phyloP scores from a whole-genome alignment of 2,113 vertebrate species.

The Morone saxatilis region DNA sequence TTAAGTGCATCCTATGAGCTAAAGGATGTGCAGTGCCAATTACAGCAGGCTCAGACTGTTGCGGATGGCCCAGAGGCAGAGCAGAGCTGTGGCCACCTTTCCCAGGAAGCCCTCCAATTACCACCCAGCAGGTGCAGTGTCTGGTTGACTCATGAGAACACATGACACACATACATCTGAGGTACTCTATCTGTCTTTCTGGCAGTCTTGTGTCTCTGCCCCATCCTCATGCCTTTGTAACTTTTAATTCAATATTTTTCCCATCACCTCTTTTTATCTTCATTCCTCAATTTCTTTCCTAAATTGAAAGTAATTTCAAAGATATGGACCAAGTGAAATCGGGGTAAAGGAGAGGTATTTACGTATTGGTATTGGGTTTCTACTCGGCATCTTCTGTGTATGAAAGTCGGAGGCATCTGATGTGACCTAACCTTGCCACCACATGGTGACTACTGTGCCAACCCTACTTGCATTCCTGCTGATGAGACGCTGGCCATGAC shows the following conservation, averaged over 20 bases:
- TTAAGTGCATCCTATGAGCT: slow-evolving; percentile 38
- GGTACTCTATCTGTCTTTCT: slow-evolving; percentile 41
- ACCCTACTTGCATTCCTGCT: slow-evolving; percentile 71
- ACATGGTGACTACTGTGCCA: slow-evolving; percentile 67
- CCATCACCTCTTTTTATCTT: slow-evolving; percentile 37
- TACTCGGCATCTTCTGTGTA: slow-evolving; percentile 54
- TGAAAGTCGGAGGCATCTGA: slow-evolving; percentile 65
- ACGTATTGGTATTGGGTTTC: slow-evolving; percentile 42
- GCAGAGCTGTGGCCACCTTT: slow-evolving; percentile 65
- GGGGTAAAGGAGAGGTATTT: slow-evolving; percentile 8
- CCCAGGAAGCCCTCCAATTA: slow-evolving; percentile 80
- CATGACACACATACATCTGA: slow-evolving; percentile 61
- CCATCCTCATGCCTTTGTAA: slow-evolving; percentile 17
- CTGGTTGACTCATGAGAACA: slow-evolving; percentile 67
- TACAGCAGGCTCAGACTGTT: slow-evolving; percentile 65
- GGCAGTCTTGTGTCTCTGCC: slow-evolving; percentile 3
- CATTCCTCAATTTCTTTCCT: slow-evolving; percentile 37
- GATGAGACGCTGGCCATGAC: slow-evolving; percentile 72
- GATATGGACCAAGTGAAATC: slow-evolving; percentile 42
- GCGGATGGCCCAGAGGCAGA: slow-evolving; percentile 71
- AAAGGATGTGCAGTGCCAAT: slow-evolving; percentile 63
- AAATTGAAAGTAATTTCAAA: slow-evolving; percentile 60
- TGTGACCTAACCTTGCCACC: slow-evolving; percentile 80
- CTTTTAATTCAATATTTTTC: slow-evolving; percentile 42
- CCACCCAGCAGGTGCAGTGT: slow-evolving; percentile 71